phyloP scores from a whole-genome alignment of 2,888 invertebrate species.

The Hyppa rectilinea region DNA sequence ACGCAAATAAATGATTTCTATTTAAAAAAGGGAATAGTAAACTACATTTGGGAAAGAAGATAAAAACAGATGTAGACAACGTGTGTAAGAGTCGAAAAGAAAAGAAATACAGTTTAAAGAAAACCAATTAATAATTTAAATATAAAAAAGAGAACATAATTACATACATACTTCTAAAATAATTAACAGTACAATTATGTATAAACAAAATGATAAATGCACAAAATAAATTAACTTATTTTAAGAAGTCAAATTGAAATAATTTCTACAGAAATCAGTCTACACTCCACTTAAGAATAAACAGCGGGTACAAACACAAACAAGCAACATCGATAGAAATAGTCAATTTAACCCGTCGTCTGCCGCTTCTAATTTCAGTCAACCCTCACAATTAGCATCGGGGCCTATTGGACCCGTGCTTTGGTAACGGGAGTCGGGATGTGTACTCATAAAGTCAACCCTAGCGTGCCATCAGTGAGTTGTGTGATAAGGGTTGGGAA shows the following conservation, averaged over 20 bases:
- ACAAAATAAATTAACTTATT: no score
- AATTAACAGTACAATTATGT: no score
- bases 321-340: constrained; percentile 54
- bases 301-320: constrained; percentile 35
- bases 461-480: constrained; percentile 47
- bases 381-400: constrained; percentile 74
- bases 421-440: constrained; percentile 68
- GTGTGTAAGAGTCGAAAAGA: no score
- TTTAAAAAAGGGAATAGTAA: no score
- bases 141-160: no score
- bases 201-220: no score
- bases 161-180: no score
- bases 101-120: no score
- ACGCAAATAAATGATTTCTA: no score
- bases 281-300: constrained; percentile 26
- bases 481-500: constrained; percentile 54
- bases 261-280: background rate
- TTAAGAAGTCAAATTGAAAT: background rate
- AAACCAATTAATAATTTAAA: no score
- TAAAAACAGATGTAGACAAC: no score
- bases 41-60: no score
- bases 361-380: constrained; percentile 72
- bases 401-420: constrained; percentile 66
- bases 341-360: constrained; percentile 57
- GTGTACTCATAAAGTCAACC: constrained; percentile 59